Percentiles rank a stretch among this genome's conserved stretches.
Conservation (phyloP, 2,113 vertebrate species). For the Corythornis madagascariensis region DNA sequence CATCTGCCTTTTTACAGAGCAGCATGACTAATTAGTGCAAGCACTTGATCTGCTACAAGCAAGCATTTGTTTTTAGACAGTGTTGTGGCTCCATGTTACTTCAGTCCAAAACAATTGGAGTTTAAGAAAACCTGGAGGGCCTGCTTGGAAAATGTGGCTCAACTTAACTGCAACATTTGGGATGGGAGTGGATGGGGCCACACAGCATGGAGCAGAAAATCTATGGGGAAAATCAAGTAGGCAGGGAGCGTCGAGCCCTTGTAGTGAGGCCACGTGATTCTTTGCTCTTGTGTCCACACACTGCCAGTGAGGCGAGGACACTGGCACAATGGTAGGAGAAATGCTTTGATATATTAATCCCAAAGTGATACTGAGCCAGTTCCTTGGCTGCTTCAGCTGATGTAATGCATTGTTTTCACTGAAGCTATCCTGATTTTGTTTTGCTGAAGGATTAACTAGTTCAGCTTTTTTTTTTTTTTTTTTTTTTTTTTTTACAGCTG, state of each 20-base stretch:
- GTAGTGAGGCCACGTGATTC: not conserved
- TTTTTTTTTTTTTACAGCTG: not conserved
- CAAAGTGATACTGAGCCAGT: not conserved
- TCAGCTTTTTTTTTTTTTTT: not conserved
- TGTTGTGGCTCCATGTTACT: not conserved
- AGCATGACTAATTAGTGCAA: constrained; percentile 17
- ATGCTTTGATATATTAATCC: constrained; percentile 22
- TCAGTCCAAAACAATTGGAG: not conserved
- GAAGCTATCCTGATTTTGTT: not conserved
- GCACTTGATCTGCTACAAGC: constrained; percentile 13
- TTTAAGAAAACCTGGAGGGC: constrained; percentile 9
- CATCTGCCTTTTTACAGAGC: not conserved
- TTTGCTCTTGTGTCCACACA: accelerated
- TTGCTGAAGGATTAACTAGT: not conserved
- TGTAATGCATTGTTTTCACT: not conserved
- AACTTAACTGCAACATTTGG: not conserved
- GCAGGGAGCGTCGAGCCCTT: not conserved
- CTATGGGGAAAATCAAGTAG: not conserved
- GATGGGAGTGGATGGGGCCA: not conserved
- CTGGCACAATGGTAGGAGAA: not conserved
- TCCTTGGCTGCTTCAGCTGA: constrained; percentile 28
- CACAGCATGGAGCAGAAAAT: not conserved
- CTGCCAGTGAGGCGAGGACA: not conserved
- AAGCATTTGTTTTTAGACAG: not conserved
- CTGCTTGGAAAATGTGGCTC: constrained; percentile 45